Conservation (phyloP, 2,113 vertebrate genomes). For the Telmatochromis sp. region DNA sequence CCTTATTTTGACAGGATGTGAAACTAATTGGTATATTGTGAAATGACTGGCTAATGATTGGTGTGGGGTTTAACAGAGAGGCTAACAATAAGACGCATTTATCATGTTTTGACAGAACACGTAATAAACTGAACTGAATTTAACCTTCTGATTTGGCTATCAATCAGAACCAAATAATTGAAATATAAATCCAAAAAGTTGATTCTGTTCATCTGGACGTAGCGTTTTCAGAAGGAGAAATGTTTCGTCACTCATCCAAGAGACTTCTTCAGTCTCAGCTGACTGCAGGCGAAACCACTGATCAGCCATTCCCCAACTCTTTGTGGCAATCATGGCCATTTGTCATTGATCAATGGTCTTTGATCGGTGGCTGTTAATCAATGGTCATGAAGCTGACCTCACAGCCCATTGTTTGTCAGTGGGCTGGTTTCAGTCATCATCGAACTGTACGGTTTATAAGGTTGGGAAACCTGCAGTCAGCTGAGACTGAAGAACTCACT, state of each 20-base stretch:
- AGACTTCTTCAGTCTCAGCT: not conserved
- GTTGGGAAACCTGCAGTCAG: not conserved
- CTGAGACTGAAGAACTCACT: not conserved
- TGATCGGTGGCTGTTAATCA: not conserved
- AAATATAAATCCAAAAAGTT: not conserved
- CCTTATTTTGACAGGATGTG: not conserved
- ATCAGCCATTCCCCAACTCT: not conserved
- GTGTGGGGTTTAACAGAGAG: not conserved
- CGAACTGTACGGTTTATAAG: not conserved
- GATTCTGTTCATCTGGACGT: not conserved
- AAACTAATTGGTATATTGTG: not conserved
- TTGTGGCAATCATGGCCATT: not conserved
- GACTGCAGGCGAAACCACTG: not conserved
- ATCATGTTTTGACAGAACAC: not conserved
- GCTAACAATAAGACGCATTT: not conserved
- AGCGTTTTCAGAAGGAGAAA: not conserved
- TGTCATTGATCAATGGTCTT: not conserved
- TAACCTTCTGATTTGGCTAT: slow-evolving; percentile 4
- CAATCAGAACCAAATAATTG: not conserved
- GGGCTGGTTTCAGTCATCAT: not conserved
- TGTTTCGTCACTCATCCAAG: not conserved
- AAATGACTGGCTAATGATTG: not conserved
- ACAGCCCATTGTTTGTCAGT: not conserved
- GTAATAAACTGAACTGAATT: slow-evolving; percentile 1
- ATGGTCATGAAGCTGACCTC: not conserved